Percentiles rank a stretch among this genome's conserved stretches.
These are phyloP conservation scores for Palythoa heliodiscus DNA, from an alignment of 92 coral and sea anemone species.

Conservation along the genomic window DNA sequence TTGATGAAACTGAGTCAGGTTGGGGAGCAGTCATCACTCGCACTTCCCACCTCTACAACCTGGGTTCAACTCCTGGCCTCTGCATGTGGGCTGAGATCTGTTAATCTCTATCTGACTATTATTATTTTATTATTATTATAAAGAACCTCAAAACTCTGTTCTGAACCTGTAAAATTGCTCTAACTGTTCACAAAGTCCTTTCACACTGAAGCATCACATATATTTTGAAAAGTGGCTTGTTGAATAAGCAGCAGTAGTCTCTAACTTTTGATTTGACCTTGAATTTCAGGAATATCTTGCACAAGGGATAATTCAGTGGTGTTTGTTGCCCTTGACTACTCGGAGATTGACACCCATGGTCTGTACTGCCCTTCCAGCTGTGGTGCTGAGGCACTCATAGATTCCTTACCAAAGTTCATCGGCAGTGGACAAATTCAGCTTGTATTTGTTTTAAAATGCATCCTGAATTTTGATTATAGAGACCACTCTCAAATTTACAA, in stretches of 20 bases:
- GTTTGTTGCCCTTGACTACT: slow-evolving; percentile 32
- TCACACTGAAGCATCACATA: no score
- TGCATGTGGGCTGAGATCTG: no score
- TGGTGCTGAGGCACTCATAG: slow-evolving; percentile 20
- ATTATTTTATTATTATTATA: no score
- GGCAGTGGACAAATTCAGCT: slow-evolving; percentile 38
- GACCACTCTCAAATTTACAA: slow-evolving; percentile 5
- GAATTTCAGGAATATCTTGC: slow-evolving; percentile 14
- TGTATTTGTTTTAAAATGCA: slow-evolving; percentile 41
- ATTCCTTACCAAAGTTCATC: background rate
- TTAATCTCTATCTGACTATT: no score
- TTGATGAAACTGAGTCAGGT: no score
- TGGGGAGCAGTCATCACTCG: no score
- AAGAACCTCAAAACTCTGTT: no score
- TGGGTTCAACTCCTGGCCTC: no score
- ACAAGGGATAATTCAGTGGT: slow-evolving; percentile 20
- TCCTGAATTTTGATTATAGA: slow-evolving; percentile 20
- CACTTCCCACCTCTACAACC: no score
- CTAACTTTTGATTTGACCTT: background rate
- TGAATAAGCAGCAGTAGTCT: background rate
- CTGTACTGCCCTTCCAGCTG: slow-evolving; percentile 26
- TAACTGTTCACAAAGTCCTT: no score
- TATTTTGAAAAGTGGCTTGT: no score
- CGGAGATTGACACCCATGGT: slow-evolving; percentile 20
- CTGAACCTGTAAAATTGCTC: no score